A percentile compares a stretch with the other conserved stretches of the same genome.
phyloP scores from a whole-genome alignment of 2,888 invertebrate species.

The Patella ulyssiponensis region DNA sequence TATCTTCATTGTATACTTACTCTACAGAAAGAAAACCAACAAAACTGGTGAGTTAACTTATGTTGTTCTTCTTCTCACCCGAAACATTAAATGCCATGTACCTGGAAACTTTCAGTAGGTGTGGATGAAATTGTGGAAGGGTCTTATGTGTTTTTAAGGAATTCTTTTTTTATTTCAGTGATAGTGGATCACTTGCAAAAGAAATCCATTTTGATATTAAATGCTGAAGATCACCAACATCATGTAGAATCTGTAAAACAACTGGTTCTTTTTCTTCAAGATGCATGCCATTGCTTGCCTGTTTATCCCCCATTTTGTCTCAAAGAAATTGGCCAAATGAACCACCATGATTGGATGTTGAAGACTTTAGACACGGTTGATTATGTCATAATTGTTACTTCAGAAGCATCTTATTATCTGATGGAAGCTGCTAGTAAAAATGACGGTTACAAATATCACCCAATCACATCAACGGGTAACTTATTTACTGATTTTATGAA shows the following conservation, averaged over 20 bases:
- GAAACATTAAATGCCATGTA: no score
- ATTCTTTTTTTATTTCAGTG: no score
- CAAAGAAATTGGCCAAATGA: background rate
- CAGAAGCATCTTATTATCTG: background rate
- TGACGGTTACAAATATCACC: background rate
- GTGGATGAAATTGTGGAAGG: no score
- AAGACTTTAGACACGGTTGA: background rate
- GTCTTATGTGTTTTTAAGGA: no score
- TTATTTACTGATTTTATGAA: background rate
- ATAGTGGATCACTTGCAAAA: no score
- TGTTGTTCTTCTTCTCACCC: no score
- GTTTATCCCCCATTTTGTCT: background rate
- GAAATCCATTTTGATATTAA: background rate
- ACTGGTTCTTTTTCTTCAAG: background rate
- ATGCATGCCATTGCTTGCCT: background rate
- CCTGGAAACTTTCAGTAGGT: no score
- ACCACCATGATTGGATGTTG: background rate
- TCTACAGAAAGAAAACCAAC: no score
- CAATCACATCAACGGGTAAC: background rate
- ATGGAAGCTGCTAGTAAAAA: background rate
- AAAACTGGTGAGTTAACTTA: no score
- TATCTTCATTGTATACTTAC: no score
- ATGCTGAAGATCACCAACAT: background rate
- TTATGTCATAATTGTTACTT: background rate
- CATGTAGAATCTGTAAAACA: background rate